Base-by-base conservation (phyloP, 2,113 vertebrate species). In the Lophius piscatorius region DNA sequence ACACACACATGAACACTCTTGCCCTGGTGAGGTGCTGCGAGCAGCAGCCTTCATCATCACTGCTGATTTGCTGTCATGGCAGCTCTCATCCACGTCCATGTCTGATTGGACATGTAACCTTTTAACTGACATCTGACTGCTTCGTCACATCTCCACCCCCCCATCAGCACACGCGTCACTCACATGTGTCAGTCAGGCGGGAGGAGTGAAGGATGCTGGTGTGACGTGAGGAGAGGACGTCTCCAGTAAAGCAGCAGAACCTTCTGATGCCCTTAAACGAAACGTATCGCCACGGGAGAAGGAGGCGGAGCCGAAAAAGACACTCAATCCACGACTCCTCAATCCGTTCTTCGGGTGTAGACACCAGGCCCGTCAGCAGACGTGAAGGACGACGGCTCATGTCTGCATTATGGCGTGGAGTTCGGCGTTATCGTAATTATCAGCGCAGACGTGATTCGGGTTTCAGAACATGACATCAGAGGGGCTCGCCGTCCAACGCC, bases 31-130 rank as follows among this genome's bases (percentile, higher is more conserved):
- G 40, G 26, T 5, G 42, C 76, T 70, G 36, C 26, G 1, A 64
- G 71, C 64, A 56, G 36, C 54, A 41, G 68, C 50, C 45, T 73
- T 81, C 66, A 66, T 77, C 76, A 83, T 47, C 76, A 33, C 66
- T 51, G 28, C 60, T 72, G 55, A 77, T 72, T 62, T 50, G 63
- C 70, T 51, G 61, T 58, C 4, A 13, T 54, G 58, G 69, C 70
- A 63, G 64, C 73, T 62, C 63, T 70, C 63, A 69, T 67, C 57
- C 55, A 63, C 18, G 46, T 68, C 78, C 2, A 2, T 26, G 75
- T 70, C 70, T 59, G 73, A 77, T 75, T 76, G 81, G 56, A 70
- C 63, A 21, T 48, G 60, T 76, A 73, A 72, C 73, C 76, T 78
- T 80, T 80, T 28, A 59, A 51, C 62, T 68, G 61, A 60, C 50